Base-by-base conservation (phyloP, 2,888 invertebrate genomes). In the Rhopalosiphum nymphaeae region DNA sequence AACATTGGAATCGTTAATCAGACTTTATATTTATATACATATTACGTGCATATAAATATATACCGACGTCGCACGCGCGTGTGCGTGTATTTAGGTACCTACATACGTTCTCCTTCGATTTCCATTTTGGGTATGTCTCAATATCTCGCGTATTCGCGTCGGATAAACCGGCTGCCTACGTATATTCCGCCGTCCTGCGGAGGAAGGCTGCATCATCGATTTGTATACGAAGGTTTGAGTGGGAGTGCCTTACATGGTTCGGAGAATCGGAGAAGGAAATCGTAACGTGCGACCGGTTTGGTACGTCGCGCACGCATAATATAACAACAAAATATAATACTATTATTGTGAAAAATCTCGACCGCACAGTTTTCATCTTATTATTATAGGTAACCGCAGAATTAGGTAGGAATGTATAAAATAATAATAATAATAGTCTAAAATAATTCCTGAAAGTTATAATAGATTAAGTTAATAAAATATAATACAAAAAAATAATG, bases 191-290 rank as follows among this genome's bases (percentile, higher is more conserved):
- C 89, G 93, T 93, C 90, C 90, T 94, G 89, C 93, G 89, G 90
- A 42, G 93, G 89, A 93, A 90, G 90, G 42, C 57, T 90, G 93
- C 89, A 93, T 90, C 93, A 61, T 89, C 89, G 90, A 44, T 42
- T 61, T 61, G 10, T 46, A 9, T 53, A 36, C 89, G 93, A 93
- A 93, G 89, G 46, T 29, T 90, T 57, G 90, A 90, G 93, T 94
- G 93, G 93, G 93, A 94, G 93, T 94, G 86, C 93, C 93, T 94
- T 94, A 94, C 86, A 94, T 94, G 93, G 93, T 90, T 49, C 61
- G 90, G 93, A 46, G 36, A 42, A 42, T 61, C 90, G 84, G 90
- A 57, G 93, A 90, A 90, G 90, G 56, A 94, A 94, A 91, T 61
- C 89, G 85, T 94, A 91, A 94, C 57, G n/a, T n/a, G 87, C 49